These are phyloP conservation scores for Drosophila neocordata DNA, from an alignment of 1,140 invertebrate species.

Conservation along the genomic window DNA sequence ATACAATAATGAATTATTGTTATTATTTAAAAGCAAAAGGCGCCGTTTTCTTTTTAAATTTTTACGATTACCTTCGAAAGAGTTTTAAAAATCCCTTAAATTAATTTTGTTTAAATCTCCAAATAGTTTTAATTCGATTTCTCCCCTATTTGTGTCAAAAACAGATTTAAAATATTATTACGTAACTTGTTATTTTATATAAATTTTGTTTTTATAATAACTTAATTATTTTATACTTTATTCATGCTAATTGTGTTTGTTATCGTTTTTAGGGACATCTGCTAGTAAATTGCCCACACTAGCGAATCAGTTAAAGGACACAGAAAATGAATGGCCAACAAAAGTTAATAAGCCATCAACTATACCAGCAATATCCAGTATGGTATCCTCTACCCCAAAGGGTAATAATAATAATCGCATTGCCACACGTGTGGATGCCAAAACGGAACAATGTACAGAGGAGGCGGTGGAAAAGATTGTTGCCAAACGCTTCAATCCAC, in stretches of 20 bases:
- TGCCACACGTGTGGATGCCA: slow-evolving; percentile 71
- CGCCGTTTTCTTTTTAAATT: no score
- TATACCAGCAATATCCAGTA: slow-evolving; percentile 8
- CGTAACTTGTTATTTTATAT: no score
- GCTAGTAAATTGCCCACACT: slow-evolving; percentile 47
- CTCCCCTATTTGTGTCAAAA: no score
- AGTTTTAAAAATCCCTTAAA: no score
- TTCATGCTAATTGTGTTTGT: background rate
- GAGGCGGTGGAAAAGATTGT: slow-evolving; percentile 89
- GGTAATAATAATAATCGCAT: slow-evolving; percentile 66
- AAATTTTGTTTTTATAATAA: background rate
- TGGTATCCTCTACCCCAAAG: slow-evolving; percentile 10
- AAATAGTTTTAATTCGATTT: no score
- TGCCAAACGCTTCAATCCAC: slow-evolving; percentile 90
- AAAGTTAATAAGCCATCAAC: slow-evolving; percentile 20
- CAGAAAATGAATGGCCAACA: slow-evolving; percentile 64
- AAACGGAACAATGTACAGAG: slow-evolving; percentile 73
- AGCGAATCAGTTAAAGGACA: slow-evolving; percentile 61
- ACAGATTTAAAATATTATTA: no score
- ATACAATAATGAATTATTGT: no score
- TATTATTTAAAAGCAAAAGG: no score
- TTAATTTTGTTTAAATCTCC: no score
- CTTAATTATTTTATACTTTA: no score
- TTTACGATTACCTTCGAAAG: no score
- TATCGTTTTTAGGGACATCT: slow-evolving; percentile 31